These are phyloP conservation scores for Drosophila kepulauana DNA, from an alignment of 1,140 invertebrate species.

Conservation along the genomic window DNA sequence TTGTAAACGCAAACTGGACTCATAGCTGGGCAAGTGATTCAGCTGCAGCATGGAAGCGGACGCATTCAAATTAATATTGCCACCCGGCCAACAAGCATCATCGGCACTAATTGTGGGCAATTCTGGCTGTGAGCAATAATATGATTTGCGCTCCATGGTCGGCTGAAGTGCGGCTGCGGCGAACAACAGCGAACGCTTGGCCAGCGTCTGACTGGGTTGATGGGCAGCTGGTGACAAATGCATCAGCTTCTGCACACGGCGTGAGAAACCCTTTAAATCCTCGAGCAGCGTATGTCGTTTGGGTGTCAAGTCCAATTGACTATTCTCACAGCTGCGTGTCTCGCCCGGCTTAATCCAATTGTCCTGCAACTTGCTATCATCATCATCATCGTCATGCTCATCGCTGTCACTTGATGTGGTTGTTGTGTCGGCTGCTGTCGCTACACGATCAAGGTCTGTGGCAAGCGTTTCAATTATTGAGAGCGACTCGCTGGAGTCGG, in stretches of 20 bases:
- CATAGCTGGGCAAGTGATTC: conserved; percentile 63
- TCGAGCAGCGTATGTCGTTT: conserved; percentile 67
- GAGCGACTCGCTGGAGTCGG: conserved; percentile 64
- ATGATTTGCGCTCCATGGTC: conserved; percentile 60
- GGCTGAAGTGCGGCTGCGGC: conserved; percentile 45
- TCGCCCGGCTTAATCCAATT: conserved; percentile 83
- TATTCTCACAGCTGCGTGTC: conserved; percentile 69
- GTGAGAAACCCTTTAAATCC: conserved; percentile 71
- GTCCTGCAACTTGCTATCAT: conserved; percentile 63
- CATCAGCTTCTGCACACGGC: conserved; percentile 67
- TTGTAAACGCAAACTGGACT: conserved; percentile 25
- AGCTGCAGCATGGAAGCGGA: conserved; percentile 68
- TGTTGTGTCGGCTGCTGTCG: conserved; percentile 56
- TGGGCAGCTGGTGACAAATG: conserved; percentile 50
- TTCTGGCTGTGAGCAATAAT: conserved; percentile 79
- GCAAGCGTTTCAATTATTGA: conserved; percentile 38
- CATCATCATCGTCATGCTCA: conserved; percentile 37
- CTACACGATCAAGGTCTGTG: conserved; percentile 34
- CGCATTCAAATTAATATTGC: conserved; percentile 38
- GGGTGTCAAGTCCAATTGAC: conserved; percentile 56
- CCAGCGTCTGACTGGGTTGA: neutral
- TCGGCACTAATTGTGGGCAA: conserved; percentile 51
- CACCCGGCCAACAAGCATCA: conserved; percentile 21
- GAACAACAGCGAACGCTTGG: conserved; percentile 35
- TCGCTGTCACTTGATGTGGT: conserved; percentile 50